Conservation (phyloP, 2,113 vertebrate genomes). For the Asarcornis scutulata region DNA sequence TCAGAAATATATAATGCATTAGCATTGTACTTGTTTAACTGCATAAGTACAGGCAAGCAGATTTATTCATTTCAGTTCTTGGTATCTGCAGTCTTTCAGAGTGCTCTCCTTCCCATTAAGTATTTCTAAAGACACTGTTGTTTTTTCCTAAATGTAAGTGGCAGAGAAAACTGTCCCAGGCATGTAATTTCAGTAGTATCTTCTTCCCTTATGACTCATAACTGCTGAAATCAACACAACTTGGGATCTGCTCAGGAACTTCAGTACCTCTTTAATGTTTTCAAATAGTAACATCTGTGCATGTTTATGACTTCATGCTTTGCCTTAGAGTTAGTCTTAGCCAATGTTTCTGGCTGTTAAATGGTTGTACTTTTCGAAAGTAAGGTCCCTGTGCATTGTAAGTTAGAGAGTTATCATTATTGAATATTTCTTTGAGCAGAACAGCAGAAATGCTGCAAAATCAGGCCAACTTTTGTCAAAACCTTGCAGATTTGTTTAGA, state of each 20-base stretch:
- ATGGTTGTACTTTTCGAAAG: not conserved
- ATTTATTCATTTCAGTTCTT: not conserved
- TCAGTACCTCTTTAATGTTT: slow-evolving; percentile 52
- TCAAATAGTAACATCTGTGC: slow-evolving; percentile 65
- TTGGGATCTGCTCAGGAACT: slow-evolving; percentile 43
- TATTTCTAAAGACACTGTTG: slow-evolving; percentile 14
- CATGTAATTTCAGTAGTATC: slow-evolving; percentile 45
- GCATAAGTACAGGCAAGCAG: slow-evolving; percentile 3
- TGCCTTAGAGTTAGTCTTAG: not conserved
- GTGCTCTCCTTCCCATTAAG: not conserved
- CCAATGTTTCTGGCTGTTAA: not conserved
- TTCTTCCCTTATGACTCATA: slow-evolving; percentile 65
- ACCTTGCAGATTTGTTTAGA: not conserved
- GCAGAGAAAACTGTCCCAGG: slow-evolving; percentile 21
- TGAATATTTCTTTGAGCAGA: not conserved
- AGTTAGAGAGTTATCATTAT: not conserved
- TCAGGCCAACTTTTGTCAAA: not conserved
- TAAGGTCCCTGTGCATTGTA: not conserved
- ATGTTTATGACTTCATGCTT: slow-evolving; percentile 44
- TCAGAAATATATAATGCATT: not conserved
- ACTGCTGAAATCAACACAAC: slow-evolving; percentile 58
- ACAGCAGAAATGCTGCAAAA: not conserved
- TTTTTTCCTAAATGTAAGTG: slow-evolving; percentile 20
- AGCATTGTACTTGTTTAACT: slow-evolving; percentile 6
- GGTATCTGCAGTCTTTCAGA: not conserved